A percentile compares a stretch with the other conserved stretches of the same genome.
phyloP scores from a whole-genome alignment of 2,888 invertebrate species.

The Cerastis rubricosa region DNA sequence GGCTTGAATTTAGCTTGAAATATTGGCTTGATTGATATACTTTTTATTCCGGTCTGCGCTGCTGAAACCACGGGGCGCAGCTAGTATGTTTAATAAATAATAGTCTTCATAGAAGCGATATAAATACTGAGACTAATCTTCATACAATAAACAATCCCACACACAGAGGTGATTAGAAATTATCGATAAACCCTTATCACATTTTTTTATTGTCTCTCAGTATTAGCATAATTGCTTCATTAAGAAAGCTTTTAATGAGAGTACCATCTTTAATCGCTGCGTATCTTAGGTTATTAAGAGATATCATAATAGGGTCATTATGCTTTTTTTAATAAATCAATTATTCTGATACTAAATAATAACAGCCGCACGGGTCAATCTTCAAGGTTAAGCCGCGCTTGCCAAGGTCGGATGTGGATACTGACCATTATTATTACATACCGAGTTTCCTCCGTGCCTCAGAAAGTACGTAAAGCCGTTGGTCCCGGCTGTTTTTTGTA shows the following conservation, averaged over 20 bases:
- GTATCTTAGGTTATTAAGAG: neutral
- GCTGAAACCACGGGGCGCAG: too few relatives aligned
- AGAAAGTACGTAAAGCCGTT: too few relatives aligned
- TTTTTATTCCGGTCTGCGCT: too few relatives aligned
- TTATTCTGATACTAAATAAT: neutral
- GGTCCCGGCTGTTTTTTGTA: too few relatives aligned
- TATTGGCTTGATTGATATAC: too few relatives aligned
- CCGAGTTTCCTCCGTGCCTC: too few relatives aligned
- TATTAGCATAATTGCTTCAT: slow-evolving; percentile 52
- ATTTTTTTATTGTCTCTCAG: slow-evolving; percentile 16
- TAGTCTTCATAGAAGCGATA: neutral
- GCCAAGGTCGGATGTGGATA: too few relatives aligned
- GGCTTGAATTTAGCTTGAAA: too few relatives aligned
- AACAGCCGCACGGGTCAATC: too few relatives aligned
- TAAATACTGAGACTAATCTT: neutral
- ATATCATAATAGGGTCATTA: neutral
- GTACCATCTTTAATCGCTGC: neutral
- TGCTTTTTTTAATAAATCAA: neutral
- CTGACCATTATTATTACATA: too few relatives aligned
- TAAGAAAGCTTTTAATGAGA: slow-evolving; percentile 38
- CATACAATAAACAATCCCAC: slow-evolving; percentile 51
- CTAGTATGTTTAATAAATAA: too few relatives aligned
- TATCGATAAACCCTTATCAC: slow-evolving; percentile 41
- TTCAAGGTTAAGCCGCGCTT: too few relatives aligned
- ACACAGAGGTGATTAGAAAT: slow-evolving; percentile 47